Evolutionary conservation across 2,888 invertebrate species (phyloP), one percentile per base, ranked within the genome.

Genomic region (Eupelmus urozonus): DNA sequence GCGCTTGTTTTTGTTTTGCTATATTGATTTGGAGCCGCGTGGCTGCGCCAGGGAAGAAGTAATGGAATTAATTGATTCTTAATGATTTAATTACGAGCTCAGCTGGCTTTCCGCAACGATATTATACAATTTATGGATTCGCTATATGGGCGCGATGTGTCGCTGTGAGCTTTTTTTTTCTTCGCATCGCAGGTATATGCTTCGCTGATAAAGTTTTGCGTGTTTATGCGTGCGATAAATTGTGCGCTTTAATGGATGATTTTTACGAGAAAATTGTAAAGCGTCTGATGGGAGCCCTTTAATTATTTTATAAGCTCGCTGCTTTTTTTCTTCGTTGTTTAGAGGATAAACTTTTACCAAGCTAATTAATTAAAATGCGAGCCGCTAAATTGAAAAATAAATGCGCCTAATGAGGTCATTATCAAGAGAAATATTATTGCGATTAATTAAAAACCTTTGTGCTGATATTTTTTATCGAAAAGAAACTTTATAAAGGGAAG

Each of bases 1-100:
- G 74, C 45, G 40, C 40, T 69, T 72, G 49, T 57, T 34, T 45
- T 42, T 71, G 57, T 73, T 63, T 20, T 34, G 63, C 74, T 80
- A 2, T 34, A 74, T 81, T 78, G 80, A 45, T 45, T 45, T 45
- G 13, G 7, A 9, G 49, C 23, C 23, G 34, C 2, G 34, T 4
- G 45, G 13, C 4, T 9, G 27, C 27, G 9, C 7, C 13, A 45
- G 7, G 25, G 57, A 13, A 9, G 25, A 7, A 13, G 18, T 29
- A 76, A 55, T 29, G 27, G 45, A 70, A 45, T 34, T 65, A 70
- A 76, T 71, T 49, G 70, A 65, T 65, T 49, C 45, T 45, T 65
- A 40, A 76, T 70, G 23, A 65, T 70, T 76, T 59, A 57, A 76
- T 70, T 59, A 42, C 29, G 16, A 20, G 20, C 66, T 29, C 29